phyloP scores from a whole-genome alignment of 2,797 vertebrate species.

The Anguilla pacifica region DNA sequence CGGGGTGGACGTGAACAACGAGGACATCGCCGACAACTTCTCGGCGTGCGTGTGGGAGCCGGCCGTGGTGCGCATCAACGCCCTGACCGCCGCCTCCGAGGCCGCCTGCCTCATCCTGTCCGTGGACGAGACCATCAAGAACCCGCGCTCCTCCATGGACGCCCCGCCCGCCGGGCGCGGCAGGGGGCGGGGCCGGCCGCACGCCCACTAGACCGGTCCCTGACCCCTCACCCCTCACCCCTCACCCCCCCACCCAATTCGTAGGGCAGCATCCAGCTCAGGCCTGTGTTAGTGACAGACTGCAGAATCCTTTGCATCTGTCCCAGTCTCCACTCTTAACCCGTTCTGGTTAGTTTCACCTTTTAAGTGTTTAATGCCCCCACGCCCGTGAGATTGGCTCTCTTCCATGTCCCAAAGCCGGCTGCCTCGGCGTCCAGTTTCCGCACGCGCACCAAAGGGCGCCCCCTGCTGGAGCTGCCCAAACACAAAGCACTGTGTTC shows the following conservation, averaged over 20 bases:
- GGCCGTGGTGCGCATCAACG: constrained; percentile 88
- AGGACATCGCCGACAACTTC: constrained; percentile 95
- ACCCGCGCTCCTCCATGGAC: constrained; percentile 83
- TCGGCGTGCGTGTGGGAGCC: constrained; percentile 92
- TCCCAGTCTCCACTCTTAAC: neutral
- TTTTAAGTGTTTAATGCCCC: neutral
- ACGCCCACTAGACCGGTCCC: constrained; percentile 67
- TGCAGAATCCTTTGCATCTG: neutral
- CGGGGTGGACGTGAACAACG: constrained; percentile 92
- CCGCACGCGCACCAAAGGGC: neutral
- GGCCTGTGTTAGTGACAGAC: constrained; percentile 1
- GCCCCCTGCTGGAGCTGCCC: neutral
- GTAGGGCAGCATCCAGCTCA: neutral
- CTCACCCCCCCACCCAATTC: neutral
- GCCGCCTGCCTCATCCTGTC: constrained; percentile 95
- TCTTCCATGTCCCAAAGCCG: neutral
- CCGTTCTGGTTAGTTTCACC: neutral
- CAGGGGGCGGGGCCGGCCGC: constrained; percentile 79
- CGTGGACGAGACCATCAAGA: constrained; percentile 95
- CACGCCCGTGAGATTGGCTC: neutral
- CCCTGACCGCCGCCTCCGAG: constrained; percentile 90
- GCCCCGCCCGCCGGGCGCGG: constrained; percentile 69
- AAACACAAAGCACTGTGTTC: constrained; percentile 8
- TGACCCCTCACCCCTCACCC: neutral
- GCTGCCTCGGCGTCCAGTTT: neutral